Percentiles rank a stretch among this genome's conserved stretches.
Conservation (phyloP, 2,888 invertebrate genomes). For the Caenorhabditis sulstoni region DNA sequence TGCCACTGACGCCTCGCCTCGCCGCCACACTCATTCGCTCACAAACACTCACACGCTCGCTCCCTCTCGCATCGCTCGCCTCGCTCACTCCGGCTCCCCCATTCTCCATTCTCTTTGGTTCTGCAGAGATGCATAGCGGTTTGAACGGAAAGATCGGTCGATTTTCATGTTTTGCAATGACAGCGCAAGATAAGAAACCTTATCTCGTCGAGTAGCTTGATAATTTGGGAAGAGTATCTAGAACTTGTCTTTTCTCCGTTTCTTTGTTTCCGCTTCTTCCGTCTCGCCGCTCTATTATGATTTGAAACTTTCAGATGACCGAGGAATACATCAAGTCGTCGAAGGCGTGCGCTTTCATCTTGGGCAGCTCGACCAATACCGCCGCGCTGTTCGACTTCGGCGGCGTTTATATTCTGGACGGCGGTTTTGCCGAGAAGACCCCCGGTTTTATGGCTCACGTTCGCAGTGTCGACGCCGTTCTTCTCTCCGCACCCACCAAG, state of each 20-base stretch:
- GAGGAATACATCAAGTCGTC: slow-evolving; percentile 53
- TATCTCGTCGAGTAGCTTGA: no score
- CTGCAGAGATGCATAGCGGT: no score
- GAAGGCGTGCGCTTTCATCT: slow-evolving; percentile 49
- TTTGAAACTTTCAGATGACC: slow-evolving; percentile 20
- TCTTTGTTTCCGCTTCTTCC: not conserved
- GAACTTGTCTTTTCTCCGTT: not conserved
- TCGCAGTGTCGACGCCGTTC: slow-evolving; percentile 18
- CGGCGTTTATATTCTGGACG: slow-evolving; percentile 52
- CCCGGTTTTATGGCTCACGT: slow-evolving; percentile 42
- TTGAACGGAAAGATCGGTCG: no score
- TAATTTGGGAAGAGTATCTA: no score
- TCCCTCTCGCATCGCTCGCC: slow-evolving; percentile 2
- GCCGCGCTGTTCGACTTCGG: slow-evolving; percentile 45
- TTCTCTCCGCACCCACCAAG: slow-evolving; percentile 49
- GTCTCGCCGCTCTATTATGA: not conserved
- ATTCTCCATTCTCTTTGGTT: slow-evolving; percentile 1
- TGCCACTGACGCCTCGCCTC: slow-evolving; percentile 12
- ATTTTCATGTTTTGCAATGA: no score
- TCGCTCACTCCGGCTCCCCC: not conserved
- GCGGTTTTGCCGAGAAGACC: slow-evolving; percentile 37
- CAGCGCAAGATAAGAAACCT: no score
- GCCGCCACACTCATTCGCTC: slow-evolving; percentile 29
- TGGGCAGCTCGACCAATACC: slow-evolving; percentile 31
- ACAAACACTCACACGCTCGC: slow-evolving; percentile 32